phyloP scores from a whole-genome alignment of 2,113 vertebrate species.

The Rhynchopsitta pachyrhyncha region DNA sequence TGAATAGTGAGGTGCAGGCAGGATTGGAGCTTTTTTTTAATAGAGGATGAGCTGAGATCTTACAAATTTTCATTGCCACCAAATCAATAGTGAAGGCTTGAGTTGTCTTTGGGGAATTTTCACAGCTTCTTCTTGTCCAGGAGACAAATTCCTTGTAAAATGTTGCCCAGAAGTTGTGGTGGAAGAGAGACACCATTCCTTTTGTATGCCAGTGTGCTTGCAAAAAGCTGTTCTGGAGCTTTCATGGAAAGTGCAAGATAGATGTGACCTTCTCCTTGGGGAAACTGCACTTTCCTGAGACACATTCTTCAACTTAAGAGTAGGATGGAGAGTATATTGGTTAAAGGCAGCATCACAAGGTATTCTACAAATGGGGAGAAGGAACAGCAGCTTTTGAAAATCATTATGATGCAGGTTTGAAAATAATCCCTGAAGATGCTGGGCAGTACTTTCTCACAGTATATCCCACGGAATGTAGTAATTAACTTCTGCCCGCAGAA shows the following conservation, averaged over 20 bases:
- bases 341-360: not conserved
- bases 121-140: conserved; percentile 27
- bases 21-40: conserved; percentile 17
- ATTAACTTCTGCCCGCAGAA: not conserved
- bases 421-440: not conserved
- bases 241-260: not conserved
- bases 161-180: not conserved
- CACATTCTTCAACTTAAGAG: not conserved
- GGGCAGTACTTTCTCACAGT: not conserved
- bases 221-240: not conserved
- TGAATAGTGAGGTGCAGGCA: conserved; percentile 24
- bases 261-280: not conserved
- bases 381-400: not conserved
- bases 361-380: not conserved
- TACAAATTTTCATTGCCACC: conserved; percentile 41
- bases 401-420: not conserved
- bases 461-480: not conserved
- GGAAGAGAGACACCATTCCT: not conserved
- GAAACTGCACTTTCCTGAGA: not conserved
- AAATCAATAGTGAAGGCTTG: conserved; percentile 60
- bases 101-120: conserved; percentile 44
- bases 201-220: not conserved
- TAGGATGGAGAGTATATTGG: not conserved
- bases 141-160: conserved; percentile 54
- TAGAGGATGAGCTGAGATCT: conserved; percentile 43